A percentile compares a stretch with the other conserved stretches of the same genome.
phyloP scores from a whole-genome alignment of 1,140 invertebrate species.

The Drosophila nigromelanica region DNA sequence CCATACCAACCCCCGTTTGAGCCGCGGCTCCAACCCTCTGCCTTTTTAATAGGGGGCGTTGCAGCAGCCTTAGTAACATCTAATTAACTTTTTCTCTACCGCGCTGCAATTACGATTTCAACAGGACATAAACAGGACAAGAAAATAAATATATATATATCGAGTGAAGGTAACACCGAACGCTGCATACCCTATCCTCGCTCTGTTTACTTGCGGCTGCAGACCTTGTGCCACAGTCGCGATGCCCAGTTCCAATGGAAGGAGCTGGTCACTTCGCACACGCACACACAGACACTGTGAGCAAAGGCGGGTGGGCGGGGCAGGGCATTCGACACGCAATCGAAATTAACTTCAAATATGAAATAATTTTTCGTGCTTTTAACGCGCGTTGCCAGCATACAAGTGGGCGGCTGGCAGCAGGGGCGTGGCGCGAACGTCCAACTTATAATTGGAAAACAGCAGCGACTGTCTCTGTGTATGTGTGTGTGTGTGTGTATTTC shows the following conservation, averaged over 20 bases:
- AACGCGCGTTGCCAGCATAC: constrained; percentile 60
- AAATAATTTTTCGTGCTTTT: constrained; percentile 81
- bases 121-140: constrained; percentile 45
- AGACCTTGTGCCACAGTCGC: background rate
- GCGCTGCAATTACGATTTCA: constrained; percentile 63
- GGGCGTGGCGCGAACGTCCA: constrained; percentile 59
- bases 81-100: constrained; percentile 61
- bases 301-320: constrained; percentile 3
- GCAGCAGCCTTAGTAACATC: constrained; percentile 59
- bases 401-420: constrained; percentile 38
- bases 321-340: constrained; percentile 71
- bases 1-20: constrained; percentile 19
- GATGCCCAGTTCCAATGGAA: constrained; percentile 4
- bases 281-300: background rate
- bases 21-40: background rate
- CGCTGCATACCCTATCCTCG: constrained; percentile 9
- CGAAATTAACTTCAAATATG: constrained; percentile 83
- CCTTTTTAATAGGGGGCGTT: constrained; percentile 9
- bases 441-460: constrained; percentile 78
- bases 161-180: background rate
- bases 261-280: constrained; percentile 37
- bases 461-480: constrained; percentile 15
- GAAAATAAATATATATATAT: constrained; percentile 18
- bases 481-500: constrained; percentile 11
- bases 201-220: background rate